A percentile compares a stretch with the other conserved stretches of the same genome.
Conservation (phyloP, 2,888 invertebrate genomes). For the Chrysolina americana region DNA sequence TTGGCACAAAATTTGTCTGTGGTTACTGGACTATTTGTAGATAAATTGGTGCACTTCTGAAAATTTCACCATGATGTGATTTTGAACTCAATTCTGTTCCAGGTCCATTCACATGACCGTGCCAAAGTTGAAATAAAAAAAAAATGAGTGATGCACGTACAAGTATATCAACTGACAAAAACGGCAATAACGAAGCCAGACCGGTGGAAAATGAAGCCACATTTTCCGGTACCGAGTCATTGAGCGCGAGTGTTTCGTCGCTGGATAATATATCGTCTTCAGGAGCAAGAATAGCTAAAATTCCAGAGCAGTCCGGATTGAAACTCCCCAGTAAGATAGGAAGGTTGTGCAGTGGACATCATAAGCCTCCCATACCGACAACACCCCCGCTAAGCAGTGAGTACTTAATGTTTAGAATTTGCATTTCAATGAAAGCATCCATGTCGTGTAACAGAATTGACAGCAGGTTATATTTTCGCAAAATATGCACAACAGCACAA, state of each 20-base stretch:
- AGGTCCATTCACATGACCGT: background rate
- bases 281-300: slow-evolving; percentile 36
- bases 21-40: too few species aligned
- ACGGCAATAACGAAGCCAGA: slow-evolving; percentile 10
- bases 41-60: too few species aligned
- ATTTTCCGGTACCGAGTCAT: slow-evolving; percentile 29
- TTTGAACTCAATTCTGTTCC: background rate
- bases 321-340: slow-evolving; percentile 78
- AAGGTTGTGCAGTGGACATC: slow-evolving; percentile 76
- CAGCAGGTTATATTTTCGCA: too few species aligned
- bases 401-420: slow-evolving; percentile 55
- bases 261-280: slow-evolving; percentile 45
- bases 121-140: background rate
- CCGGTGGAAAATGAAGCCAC: slow-evolving; percentile 15
- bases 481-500: too few species aligned
- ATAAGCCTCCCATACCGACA: slow-evolving; percentile 79
- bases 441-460: background rate
- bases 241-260: slow-evolving; percentile 49
- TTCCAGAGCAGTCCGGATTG: slow-evolving; percentile 59
- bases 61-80: too few species aligned
- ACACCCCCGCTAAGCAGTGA: slow-evolving; percentile 67
- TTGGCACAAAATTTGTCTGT: too few species aligned
- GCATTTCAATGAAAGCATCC: slow-evolving; percentile 22
- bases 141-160: slow-evolving; percentile 1
- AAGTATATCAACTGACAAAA: background rate